These are phyloP conservation scores for Lampris megalopsis DNA, from an alignment of 2,113 vertebrate species.

Conservation along the genomic window DNA sequence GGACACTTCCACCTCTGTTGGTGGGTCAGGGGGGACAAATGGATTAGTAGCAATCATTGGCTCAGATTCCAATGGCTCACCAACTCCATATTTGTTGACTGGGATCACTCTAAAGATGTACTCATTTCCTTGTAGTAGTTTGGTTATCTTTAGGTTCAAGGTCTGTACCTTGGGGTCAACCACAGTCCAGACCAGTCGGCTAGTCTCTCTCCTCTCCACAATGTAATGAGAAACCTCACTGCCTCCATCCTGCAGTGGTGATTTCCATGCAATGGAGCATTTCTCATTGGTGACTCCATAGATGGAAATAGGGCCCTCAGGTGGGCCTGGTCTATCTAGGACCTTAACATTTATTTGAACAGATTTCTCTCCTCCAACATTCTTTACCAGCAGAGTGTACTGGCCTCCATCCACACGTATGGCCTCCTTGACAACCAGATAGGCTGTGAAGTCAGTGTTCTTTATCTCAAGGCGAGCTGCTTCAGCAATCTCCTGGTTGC, in stretches of 20 bases:
- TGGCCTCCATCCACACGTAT: conserved; percentile 94
- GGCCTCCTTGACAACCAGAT: conserved; percentile 93
- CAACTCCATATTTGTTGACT: conserved; percentile 96
- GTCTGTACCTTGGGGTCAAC: conserved; percentile 94
- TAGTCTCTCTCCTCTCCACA: conserved; percentile 98
- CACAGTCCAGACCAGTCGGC: conserved; percentile 97
- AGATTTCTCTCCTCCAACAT: conserved; percentile 94
- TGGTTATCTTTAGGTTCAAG: conserved; percentile 96
- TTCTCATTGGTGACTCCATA: conserved; percentile 96
- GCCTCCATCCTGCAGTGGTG: conserved; percentile 95
- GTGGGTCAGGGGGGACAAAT: conserved; percentile 92
- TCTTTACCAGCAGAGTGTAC: conserved; percentile 92
- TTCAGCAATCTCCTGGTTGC: conserved; percentile 94
- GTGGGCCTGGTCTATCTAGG: conserved; percentile 95
- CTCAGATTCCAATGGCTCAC: conserved; percentile 95
- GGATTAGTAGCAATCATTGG: conserved; percentile 92
- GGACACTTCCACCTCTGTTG: conserved; percentile 86
- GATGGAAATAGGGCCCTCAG: conserved; percentile 92
- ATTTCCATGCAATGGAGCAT: conserved; percentile 93
- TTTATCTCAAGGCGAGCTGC: conserved; percentile 94
- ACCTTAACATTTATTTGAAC: conserved; percentile 96
- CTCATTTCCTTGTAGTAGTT: conserved; percentile 94
- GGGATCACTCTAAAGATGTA: conserved; percentile 98
- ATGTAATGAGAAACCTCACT: conserved; percentile 94
- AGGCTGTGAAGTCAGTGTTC: conserved; percentile 88